Conservation (phyloP, 2,888 invertebrate genomes). For the Pedicia rivosa region DNA sequence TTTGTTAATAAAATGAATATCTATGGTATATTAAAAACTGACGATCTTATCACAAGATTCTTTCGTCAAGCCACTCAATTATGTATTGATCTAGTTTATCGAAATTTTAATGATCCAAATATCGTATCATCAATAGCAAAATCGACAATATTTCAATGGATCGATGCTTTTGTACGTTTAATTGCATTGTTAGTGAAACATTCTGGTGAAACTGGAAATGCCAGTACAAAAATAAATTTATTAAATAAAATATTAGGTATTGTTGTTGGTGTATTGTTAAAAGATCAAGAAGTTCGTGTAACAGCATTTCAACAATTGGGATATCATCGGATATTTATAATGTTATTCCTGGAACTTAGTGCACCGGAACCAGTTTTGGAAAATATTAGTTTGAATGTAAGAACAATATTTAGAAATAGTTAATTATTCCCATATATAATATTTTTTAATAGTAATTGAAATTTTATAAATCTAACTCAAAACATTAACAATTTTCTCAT, state of each 20-base stretch:
- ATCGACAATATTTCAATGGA: slow-evolving; percentile 85
- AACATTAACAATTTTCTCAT: no score
- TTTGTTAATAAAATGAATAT: slow-evolving; percentile 96
- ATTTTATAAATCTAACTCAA: no score
- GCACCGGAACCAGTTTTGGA: slow-evolving; percentile 87
- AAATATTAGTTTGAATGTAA: slow-evolving; percentile 60
- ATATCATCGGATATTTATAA: slow-evolving; percentile 91
- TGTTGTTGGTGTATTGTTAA: slow-evolving; percentile 84
- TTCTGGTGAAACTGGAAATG: slow-evolving; percentile 78
- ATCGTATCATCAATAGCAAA: slow-evolving; percentile 50
- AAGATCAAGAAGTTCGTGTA: slow-evolving; percentile 87
- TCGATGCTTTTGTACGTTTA: slow-evolving; percentile 88
- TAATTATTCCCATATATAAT: no score
- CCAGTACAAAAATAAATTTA: slow-evolving; percentile 91
- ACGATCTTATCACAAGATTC: slow-evolving; percentile 92
- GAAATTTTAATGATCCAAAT: slow-evolving; percentile 58
- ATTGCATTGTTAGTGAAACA: slow-evolving; percentile 91
- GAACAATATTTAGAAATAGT: no score
- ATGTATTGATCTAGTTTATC: slow-evolving; percentile 89
- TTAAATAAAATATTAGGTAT: slow-evolving; percentile 88
- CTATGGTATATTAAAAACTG: slow-evolving; percentile 90
- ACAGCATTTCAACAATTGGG: slow-evolving; percentile 93
- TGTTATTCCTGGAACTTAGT: slow-evolving; percentile 92
- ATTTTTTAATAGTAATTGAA: no score
- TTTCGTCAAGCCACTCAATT: slow-evolving; percentile 93